Evolutionary conservation across 2,113 vertebrate species (phyloP).

Genomic region (Paramormyrops kingsleyae): DNA sequence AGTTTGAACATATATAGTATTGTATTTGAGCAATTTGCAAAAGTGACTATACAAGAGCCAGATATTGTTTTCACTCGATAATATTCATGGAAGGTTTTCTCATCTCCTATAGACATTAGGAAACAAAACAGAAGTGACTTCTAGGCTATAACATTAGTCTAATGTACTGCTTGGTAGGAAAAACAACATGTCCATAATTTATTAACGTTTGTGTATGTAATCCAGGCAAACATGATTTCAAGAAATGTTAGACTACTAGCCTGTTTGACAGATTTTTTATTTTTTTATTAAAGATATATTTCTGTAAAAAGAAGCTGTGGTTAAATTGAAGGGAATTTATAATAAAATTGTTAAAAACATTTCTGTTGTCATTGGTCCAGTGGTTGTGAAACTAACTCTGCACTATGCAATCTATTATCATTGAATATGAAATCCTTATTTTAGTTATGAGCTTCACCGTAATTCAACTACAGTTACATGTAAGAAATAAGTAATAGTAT

Average conservation of each 20-base stretch:
- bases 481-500: not conserved
- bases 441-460: not conserved
- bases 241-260: not conserved
- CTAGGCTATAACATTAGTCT: not conserved
- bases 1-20: not conserved
- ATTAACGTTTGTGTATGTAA: not conserved
- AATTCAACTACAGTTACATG: not conserved
- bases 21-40: constrained; percentile 17
- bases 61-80: not conserved
- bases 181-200: not conserved
- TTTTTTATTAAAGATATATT: constrained; percentile 42
- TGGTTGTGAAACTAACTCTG: not conserved
- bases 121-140: not conserved
- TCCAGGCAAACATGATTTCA: constrained; percentile 13
- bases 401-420: not conserved
- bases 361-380: not conserved
- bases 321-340: constrained; percentile 43
- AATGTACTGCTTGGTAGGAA: not conserved
- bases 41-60: not conserved
- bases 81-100: constrained; percentile 17
- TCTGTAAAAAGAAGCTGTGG: constrained; percentile 34
- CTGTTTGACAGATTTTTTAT: constrained; percentile 29
- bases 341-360: constrained; percentile 44
- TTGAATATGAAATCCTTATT: not conserved
- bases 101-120: constrained; percentile 11